Evolutionary conservation across 2,797 vertebrate genomes (phyloP).

Genomic region (Somateria mollissima): DNA sequence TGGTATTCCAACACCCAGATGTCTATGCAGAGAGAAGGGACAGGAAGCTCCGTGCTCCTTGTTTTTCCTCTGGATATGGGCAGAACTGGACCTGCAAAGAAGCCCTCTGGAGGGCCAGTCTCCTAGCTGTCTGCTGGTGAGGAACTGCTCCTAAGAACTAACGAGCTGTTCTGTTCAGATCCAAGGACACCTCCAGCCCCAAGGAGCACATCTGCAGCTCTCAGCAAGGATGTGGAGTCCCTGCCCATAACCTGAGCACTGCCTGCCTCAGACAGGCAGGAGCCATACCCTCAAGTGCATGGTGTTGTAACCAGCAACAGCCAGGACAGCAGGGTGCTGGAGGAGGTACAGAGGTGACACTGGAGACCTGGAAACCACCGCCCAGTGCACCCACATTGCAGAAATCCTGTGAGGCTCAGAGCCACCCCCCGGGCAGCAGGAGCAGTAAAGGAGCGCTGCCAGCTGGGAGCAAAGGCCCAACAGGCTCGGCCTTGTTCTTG

Average conservation of each 20-base stretch:
- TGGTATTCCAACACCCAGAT: not conserved
- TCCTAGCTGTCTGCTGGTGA: not conserved
- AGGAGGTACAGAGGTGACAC: not conserved
- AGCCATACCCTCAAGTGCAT: not conserved
- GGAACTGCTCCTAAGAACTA: not conserved
- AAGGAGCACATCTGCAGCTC: not conserved
- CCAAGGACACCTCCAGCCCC: not conserved
- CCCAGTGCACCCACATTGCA: not conserved
- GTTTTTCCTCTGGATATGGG: not conserved
- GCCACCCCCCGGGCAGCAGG: not conserved
- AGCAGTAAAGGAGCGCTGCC: not conserved
- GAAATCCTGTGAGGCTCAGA: not conserved
- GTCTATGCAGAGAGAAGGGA: not conserved
- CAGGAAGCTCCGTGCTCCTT: not conserved
- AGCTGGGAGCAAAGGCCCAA: not conserved
- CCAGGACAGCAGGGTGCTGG: not conserved
- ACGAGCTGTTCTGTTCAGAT: not conserved
- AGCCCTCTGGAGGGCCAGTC: not conserved
- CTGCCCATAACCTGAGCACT: not conserved
- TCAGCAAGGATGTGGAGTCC: not conserved
- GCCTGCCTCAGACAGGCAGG: not conserved
- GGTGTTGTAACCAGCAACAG: not conserved
- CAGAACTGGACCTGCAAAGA: not conserved
- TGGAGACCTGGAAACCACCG: no score
- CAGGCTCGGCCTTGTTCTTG: not conserved